Percentiles rank a stretch among this genome's conserved stretches.
Evolutionary conservation across 2,113 vertebrate genomes (phyloP).

Genomic region (Apus apus): DNA sequence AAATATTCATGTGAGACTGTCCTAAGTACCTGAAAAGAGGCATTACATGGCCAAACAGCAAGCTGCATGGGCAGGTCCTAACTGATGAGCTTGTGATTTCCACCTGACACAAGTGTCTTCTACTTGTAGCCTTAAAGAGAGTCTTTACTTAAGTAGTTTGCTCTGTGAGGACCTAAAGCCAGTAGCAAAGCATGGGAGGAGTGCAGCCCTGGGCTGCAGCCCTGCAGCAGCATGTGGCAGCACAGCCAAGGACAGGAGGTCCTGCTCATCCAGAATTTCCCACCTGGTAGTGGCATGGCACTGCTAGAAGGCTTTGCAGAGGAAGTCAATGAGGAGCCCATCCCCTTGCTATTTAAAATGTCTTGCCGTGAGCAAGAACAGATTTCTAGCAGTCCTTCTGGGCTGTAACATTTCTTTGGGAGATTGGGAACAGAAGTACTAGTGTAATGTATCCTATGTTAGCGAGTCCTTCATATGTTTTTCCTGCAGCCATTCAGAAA

Average conservation of each 20-base stretch:
- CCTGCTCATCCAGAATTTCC: background rate
- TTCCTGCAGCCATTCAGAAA: background rate
- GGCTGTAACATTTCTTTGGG: background rate
- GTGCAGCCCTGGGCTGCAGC: background rate
- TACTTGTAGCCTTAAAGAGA: background rate
- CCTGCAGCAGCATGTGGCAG: background rate
- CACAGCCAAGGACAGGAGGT: background rate
- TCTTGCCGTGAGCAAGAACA: background rate
- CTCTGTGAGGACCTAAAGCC: background rate
- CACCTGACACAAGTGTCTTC: background rate
- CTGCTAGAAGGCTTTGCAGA: accelerated
- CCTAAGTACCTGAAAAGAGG: background rate
- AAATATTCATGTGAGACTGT: background rate
- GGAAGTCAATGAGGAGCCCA: background rate
- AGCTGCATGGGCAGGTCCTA: background rate
- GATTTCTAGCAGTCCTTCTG: background rate
- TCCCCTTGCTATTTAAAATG: background rate
- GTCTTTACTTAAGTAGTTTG: background rate
- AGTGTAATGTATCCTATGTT: background rate
- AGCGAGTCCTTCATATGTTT: background rate
- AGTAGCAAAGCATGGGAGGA: background rate
- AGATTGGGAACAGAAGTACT: background rate
- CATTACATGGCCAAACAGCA: accelerated
- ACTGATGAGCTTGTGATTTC: background rate
- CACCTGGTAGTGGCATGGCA: background rate